Evolutionary conservation across 2,797 vertebrate genomes (phyloP).

Genomic region (Tolypeutes matacus): DNA sequence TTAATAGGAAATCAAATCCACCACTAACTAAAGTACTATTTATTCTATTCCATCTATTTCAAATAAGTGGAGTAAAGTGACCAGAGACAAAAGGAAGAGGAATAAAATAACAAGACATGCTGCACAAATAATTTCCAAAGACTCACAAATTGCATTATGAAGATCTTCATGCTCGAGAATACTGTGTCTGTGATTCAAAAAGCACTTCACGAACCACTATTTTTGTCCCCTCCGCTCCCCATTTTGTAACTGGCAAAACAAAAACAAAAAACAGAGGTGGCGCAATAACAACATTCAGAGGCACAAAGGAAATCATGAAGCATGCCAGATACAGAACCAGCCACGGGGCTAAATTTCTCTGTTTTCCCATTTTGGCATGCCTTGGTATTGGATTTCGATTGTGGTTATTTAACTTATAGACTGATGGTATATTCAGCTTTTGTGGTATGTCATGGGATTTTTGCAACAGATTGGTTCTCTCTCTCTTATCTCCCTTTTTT

Average conservation of each 20-base stretch:
- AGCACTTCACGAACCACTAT: slow-evolving; percentile 34
- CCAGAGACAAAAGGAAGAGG: neutral
- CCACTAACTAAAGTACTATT: neutral
- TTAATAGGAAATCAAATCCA: slow-evolving; percentile 42
- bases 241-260: slow-evolving; percentile 1
- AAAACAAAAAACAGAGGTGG: neutral
- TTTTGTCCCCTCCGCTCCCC: neutral
- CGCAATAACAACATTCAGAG: neutral
- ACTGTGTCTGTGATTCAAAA: neutral
- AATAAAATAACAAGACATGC: neutral
- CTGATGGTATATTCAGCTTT: neutral
- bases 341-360: neutral
- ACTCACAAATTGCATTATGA: neutral
- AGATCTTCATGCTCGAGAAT: slow-evolving; percentile 8
- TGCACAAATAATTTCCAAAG: neutral
- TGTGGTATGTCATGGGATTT: neutral
- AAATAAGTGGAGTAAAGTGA: slow-evolving; percentile 27
- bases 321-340: neutral
- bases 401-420: slow-evolving; percentile 29
- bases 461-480: neutral
- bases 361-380: slow-evolving; percentile 36
- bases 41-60: slow-evolving; percentile 58
- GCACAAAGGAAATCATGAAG: neutral
- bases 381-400: slow-evolving; percentile 20
- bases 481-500: neutral